Conservation (phyloP, 2,888 invertebrate species). For the Pollenia labialis region DNA sequence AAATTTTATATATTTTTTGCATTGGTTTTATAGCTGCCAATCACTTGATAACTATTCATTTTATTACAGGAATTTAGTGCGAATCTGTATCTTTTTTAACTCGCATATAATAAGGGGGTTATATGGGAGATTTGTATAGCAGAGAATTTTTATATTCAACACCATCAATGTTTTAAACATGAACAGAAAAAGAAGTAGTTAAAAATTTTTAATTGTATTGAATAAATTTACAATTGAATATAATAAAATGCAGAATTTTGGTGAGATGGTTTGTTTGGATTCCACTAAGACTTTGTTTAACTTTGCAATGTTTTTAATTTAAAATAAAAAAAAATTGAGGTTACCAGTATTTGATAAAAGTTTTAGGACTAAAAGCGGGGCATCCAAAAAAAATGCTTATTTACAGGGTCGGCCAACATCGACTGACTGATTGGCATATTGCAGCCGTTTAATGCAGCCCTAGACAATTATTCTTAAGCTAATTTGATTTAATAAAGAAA, state of each 20-base stretch:
- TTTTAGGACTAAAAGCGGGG: too few species aligned
- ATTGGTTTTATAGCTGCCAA: conserved; percentile 45
- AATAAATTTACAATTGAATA: conserved; percentile 31
- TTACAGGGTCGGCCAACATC: too few species aligned
- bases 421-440: too few species aligned
- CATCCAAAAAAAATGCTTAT: too few species aligned
- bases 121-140: background rate
- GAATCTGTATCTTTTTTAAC: background rate
- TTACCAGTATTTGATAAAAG: too few species aligned
- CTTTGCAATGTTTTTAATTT: too few species aligned
- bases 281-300: background rate
- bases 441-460: too few species aligned
- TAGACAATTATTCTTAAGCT: too few species aligned
- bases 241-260: background rate
- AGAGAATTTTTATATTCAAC: conserved; percentile 16
- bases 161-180: conserved; percentile 21
- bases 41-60: conserved; percentile 61
- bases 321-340: too few species aligned
- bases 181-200: background rate
- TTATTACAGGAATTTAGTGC: conserved; percentile 24
- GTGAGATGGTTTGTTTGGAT: background rate
- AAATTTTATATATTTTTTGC: conserved; percentile 33
- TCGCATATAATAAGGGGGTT: too few species aligned
- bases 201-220: conserved; percentile 49
- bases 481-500: too few species aligned